phyloP scores from a whole-genome alignment of 2,113 vertebrate genomes.

The Nothocercus nigrocapillus region DNA sequence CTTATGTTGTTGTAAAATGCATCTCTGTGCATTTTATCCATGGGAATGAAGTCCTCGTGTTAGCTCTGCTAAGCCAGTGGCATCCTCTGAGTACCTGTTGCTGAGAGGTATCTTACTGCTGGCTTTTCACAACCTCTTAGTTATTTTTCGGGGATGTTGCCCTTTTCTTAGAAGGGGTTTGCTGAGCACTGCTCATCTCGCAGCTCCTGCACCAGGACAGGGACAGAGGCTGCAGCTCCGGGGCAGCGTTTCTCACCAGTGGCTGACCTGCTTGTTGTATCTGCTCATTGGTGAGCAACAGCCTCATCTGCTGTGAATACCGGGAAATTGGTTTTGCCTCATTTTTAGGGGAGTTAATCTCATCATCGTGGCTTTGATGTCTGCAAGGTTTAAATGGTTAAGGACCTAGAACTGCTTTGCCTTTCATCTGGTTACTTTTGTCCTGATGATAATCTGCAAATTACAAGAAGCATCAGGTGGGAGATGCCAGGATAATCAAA shows the following conservation, averaged over 20 bases:
- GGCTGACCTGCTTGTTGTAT: not conserved
- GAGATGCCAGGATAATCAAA: not conserved
- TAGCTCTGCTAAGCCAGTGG: not conserved
- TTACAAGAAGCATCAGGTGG: not conserved
- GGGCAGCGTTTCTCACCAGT: not conserved
- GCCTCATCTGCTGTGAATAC: not conserved
- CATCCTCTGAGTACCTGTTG: not conserved
- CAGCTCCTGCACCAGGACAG: not conserved
- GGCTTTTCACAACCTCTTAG: not conserved
- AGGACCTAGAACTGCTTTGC: not conserved
- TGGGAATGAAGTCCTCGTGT: not conserved
- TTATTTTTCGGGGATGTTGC: conserved; percentile 4
- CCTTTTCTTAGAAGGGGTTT: conserved; percentile 5
- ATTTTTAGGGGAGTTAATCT: not conserved
- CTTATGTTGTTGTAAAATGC: not conserved
- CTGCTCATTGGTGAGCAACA: not conserved
- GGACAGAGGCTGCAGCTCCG: not conserved
- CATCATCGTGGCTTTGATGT: not conserved
- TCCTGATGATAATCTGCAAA: not conserved
- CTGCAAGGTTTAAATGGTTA: not conserved
- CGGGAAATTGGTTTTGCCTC: not conserved
- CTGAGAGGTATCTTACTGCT: not conserved
- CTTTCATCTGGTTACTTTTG: not conserved
- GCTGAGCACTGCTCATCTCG: not conserved
- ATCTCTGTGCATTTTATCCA: not conserved